Evolutionary conservation across 1,140 invertebrate genomes (phyloP).

Genomic region (Heliconius congener): DNA sequence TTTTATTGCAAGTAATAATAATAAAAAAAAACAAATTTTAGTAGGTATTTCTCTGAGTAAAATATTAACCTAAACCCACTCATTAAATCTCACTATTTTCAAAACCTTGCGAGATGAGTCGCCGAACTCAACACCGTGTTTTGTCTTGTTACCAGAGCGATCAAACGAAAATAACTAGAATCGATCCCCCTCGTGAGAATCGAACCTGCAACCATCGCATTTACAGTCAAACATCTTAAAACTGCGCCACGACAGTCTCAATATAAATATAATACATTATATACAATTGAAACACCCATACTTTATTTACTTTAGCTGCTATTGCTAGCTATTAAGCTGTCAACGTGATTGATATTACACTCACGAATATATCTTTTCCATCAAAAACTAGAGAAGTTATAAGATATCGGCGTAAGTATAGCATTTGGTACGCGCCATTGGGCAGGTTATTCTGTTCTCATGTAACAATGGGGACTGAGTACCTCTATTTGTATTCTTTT

Average conservation of each 20-base stretch:
- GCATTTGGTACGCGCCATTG: conserved; percentile 3
- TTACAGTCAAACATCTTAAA: too few species aligned
- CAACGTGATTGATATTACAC: conserved; percentile 54
- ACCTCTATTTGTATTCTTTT: conserved; percentile 8
- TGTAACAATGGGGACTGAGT: neutral
- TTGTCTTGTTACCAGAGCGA: neutral
- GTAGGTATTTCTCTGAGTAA: too few species aligned
- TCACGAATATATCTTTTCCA: conserved; percentile 35
- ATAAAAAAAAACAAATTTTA: too few species aligned
- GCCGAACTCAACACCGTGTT: neutral
- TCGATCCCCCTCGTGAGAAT: too few species aligned
- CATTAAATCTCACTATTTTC: too few species aligned
- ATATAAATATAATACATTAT: neutral
- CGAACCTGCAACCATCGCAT: too few species aligned
- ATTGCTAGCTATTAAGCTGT: conserved; percentile 45
- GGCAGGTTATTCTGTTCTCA: neutral
- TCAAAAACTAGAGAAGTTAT: conserved; percentile 31
- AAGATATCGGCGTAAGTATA: neutral
- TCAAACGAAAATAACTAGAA: too few species aligned
- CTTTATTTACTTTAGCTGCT: neutral
- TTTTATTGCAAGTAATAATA: too few species aligned
- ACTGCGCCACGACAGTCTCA: too few species aligned
- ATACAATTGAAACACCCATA: neutral
- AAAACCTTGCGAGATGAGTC: neutral
- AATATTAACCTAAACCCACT: too few species aligned